Base-by-base conservation (phyloP, 2,797 vertebrate species). In the Brachyalestes nurse region DNA sequence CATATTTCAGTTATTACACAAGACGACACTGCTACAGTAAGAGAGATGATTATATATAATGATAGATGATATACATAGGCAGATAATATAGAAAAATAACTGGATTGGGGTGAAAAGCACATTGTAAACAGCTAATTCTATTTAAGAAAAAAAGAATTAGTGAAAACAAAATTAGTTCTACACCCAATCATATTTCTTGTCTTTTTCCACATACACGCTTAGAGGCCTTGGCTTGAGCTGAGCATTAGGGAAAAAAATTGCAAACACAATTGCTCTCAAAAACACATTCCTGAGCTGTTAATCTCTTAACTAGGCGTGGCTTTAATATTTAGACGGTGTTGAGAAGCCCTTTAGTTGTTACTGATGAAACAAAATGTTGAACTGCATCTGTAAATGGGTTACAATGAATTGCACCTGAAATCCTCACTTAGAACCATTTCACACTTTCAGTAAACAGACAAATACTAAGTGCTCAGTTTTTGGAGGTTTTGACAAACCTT, bases 261-360 rank as follows among this genome's bases (percentile, higher is more conserved):
- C 76, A 77, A 78, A 76, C 83, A 82, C 66, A 86, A 86, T 91
- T 90, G 90, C 88, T 90, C 92, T 87, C 23, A 53, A 89, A 91
- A 88, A 92, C 87, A 92, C 88, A 86, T 89, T 94, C 93, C 94
- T 95, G 94, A 95, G 92, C 92, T 92, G 88, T 87, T 89, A 67
- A 90, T 89, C 87, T 92, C 85, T 89, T 88, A 85, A 89, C 84
- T 88, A 61, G 70, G 87, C 61, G 74, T 91, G 91, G 85, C 87
- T 89, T 91, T 73, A 71, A 69, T 77, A 40, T 64, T 55, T 16
- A 73, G 14, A 71, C n/a, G 60, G 69, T 49, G 57, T 84, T 69
- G 77, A 55, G 4, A 79, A 94, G 93, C 92, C 93, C 93, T 87
- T 94, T 91, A 88, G 82, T 53, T 82, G 90, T 66, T 88, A 23